Evolutionary conservation across 2,888 invertebrate species (phyloP), one percentile per base, ranked within the genome.

Genomic region (Drosophila niveifrons): DNA sequence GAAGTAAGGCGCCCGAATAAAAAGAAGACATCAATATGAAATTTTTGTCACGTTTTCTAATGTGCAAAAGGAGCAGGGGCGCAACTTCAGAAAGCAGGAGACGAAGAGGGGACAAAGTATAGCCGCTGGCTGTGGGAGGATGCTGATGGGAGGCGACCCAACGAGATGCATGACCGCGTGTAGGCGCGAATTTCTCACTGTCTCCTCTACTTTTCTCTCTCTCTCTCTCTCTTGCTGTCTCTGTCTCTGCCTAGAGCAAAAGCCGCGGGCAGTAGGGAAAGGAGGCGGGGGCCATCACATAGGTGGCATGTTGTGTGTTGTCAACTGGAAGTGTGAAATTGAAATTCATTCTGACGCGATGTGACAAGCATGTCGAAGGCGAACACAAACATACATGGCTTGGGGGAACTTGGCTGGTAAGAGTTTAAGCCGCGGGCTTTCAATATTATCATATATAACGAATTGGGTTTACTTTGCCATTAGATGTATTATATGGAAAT

Each of bases 11-110:
- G 65, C 56, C 72, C 18, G 11, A 36, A 46, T 3, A 63, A 70
- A 66, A 81, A 75, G 70, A 75, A 79, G 77, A 86, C 82, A 85
- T 86, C 84, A 84, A 84, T 85, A 79, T 85, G 76, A 84, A 80
- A 87, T 88, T 81, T 88, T 85, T 87, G 87, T 87, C 87, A 87
- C 87, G 87, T 87, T 86, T 88, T 80, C 80, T 80, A 82, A 84
- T 86, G 84, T 70, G 81, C 79, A n/a, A 57, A 48, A 55, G 74
- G 71, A 63, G 77, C 56, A 39, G 67, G 46, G 67, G 52, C 58
- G 57, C 58, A 29, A 23, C 34, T 44, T 1, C 6, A n/a, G n/a
- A 48, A 11, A 18, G 47, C 11, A 48, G 28, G 43, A 8, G 43
- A 23, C 1, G 23, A 2, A 6, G 31, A 11, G n/a, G 17, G 48